Conservation (phyloP, 1,140 invertebrate genomes). For the Stratiolaelaps scimitus region DNA sequence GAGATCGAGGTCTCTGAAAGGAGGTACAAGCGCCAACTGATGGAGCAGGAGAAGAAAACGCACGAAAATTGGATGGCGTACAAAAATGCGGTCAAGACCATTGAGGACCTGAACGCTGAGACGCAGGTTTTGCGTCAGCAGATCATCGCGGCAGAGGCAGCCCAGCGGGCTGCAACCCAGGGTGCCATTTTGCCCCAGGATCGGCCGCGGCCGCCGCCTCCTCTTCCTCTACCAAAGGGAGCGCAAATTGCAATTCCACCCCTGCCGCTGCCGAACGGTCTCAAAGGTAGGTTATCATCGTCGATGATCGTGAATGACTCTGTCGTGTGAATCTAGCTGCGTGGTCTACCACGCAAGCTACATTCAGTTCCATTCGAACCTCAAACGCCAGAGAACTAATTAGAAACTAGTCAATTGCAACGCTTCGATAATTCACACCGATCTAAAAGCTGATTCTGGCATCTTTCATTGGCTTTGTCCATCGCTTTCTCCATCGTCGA, state of each 20-base stretch:
- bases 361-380: too few relatives aligned
- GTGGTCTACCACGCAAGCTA: too few relatives aligned
- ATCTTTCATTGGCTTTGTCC: background rate
- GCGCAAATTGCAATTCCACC: background rate
- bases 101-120: conserved; percentile 61
- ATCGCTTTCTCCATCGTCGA: background rate
- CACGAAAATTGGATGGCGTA: conserved; percentile 62
- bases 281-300: conserved; percentile 3
- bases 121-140: conserved; percentile 43
- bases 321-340: too few relatives aligned
- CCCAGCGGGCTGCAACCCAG: background rate
- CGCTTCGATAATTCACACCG: background rate
- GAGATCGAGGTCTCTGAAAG: conserved; percentile 66
- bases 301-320: too few relatives aligned
- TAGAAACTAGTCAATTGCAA: too few relatives aligned
- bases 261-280: background rate
- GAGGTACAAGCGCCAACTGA: conserved; percentile 58
- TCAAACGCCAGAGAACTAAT: too few relatives aligned
- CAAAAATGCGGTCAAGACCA: conserved; percentile 56
- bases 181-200: conserved; percentile 2
- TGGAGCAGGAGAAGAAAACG: conserved; percentile 57
- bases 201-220: background rate
- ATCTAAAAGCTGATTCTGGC: background rate
- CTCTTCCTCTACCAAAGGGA: conserved; percentile 9
- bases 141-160: background rate